Evolutionary conservation across 2,113 vertebrate species (phyloP), one percentile per base, ranked within the genome.

Genomic region (Heterochromis multidens): DNA sequence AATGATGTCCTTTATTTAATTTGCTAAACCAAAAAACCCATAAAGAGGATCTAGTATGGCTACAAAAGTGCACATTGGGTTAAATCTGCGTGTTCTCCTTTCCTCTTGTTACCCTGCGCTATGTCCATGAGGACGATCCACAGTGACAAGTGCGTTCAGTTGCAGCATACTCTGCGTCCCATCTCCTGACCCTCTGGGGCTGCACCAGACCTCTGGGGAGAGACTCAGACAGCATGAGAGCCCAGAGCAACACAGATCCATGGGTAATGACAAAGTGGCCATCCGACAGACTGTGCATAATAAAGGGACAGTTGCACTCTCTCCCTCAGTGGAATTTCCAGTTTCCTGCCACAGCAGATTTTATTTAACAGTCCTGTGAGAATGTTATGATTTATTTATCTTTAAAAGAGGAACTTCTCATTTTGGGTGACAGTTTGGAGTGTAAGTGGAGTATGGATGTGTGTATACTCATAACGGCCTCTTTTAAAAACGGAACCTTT

Each of bases 131-230:
- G 35, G 72, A 84, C 43, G 13, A 93, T 87, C 56, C 52, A 78
- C 84, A 84, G 82, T 91, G 94, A 94, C 90, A 91, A 85, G 86
- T 87, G 80, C 13, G 70, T 77, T 86, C 62, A 60, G 80, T 76
- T 61, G 79, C 58, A 80, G 62, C 65, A 16, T 81, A 77, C 78
- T 76, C 77, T 77, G 9, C 4, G 67, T 85, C 86, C 79, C 46
- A 3, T 76, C 80, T 82, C 65, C 43, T 60, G 80, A 87, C 79
- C 90, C 81, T 86, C 60, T 63, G 84, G 84, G 80, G 60, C 35
- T 46, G 63, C 70, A 76, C 81, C 40, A 52, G 88, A 88, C 85
- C 89, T 91, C 81, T 25, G 25, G 78, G 89, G 80, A 91, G 40
- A 87, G 54, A 76, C 83, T 92, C 76, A 84, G 81, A 79, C 79